A percentile compares a stretch with the other conserved stretches of the same genome.
Conservation (phyloP, 2,797 vertebrate species). For the Delichon dasypus region DNA sequence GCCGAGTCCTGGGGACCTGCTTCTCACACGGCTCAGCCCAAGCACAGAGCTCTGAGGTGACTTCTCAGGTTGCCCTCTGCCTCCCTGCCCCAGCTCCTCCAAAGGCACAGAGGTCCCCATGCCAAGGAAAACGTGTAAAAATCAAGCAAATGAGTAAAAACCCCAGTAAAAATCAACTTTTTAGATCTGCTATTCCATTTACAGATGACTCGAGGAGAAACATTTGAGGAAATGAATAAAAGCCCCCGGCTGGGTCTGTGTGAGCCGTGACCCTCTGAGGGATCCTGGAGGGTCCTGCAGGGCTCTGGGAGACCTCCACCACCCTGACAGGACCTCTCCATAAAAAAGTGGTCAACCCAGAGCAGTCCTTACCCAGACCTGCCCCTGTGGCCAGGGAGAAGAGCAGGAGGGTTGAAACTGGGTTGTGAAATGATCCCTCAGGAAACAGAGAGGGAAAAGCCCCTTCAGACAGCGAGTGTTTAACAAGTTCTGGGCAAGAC, state of each 20-base stretch:
- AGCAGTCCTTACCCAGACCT: not conserved
- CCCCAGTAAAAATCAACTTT: fast-evolving
- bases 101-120: not conserved
- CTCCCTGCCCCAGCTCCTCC: not conserved
- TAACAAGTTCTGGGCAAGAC: not conserved
- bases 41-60: not conserved
- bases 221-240: not conserved
- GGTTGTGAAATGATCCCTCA: not conserved
- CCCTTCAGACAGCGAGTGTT: not conserved
- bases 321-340: not conserved
- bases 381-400: not conserved
- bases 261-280: not conserved
- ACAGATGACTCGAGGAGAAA: not conserved
- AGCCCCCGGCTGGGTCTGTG: not conserved
- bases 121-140: not conserved
- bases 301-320: not conserved
- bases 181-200: not conserved
- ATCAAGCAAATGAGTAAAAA: not conserved
- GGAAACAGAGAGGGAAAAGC: not conserved
- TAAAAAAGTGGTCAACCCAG: not conserved
- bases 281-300: not conserved
- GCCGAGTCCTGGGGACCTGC: not conserved
- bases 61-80: not conserved
- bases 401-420: not conserved
- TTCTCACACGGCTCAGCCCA: not conserved